Conservation (phyloP, 2,888 invertebrate species). For the Sepiola atlantica region DNA sequence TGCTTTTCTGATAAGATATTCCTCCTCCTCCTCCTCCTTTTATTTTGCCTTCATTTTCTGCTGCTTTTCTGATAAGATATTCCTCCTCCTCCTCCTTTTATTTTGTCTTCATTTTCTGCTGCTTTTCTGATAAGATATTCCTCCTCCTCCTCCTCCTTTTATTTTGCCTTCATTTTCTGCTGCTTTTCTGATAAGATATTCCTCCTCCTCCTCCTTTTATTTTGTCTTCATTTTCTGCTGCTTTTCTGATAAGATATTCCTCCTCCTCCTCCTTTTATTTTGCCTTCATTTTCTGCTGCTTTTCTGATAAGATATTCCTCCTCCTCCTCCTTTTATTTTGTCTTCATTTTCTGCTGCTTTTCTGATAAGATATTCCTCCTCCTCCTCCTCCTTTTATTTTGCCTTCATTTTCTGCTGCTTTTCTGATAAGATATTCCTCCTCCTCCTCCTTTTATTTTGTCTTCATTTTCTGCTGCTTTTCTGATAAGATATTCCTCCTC, state of each 20-base stretch:
- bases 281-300: neutral
- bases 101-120: neutral
- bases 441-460: neutral
- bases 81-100: neutral
- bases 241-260: neutral
- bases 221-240: neutral
- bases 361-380: neutral
- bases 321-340: neutral
- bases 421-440: neutral
- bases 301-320: neutral
- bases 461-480: neutral
- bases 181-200: neutral
- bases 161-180: neutral
- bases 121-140: neutral
- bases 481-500: neutral
- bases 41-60: neutral
- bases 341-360: neutral
- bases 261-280: neutral
- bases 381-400: neutral
- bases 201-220: neutral
- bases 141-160: neutral
- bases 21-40: neutral
- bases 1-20: neutral
- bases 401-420: neutral
- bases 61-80: neutral